These are phyloP conservation scores for Clinocottus analis DNA, from an alignment of 2,113 vertebrate species.

Conservation along the genomic window DNA sequence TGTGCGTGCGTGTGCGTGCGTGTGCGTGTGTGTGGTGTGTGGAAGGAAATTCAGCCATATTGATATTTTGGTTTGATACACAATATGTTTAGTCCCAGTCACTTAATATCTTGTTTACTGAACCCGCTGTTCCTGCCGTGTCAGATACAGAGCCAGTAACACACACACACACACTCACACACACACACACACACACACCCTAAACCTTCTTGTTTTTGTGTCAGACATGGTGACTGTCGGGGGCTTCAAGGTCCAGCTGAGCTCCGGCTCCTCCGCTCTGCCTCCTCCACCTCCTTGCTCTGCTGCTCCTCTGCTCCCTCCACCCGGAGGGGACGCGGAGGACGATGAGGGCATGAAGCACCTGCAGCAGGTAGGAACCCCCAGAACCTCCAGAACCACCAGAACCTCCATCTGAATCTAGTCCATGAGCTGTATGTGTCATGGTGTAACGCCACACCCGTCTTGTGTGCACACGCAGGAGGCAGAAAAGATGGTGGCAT, in stretches of 20 bases:
- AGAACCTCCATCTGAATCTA: too few relatives aligned
- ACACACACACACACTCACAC: background rate
- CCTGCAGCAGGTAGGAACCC: slow-evolving; percentile 90
- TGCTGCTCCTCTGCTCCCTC: slow-evolving; percentile 82
- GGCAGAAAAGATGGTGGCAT: slow-evolving; percentile 94
- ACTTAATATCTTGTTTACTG: slow-evolving; percentile 69
- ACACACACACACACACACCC: background rate
- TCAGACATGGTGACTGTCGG: slow-evolving; percentile 72
- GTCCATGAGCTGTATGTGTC: background rate
- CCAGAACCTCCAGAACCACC: too few relatives aligned
- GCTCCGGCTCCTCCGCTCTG: slow-evolving; percentile 78
- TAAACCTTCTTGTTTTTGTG: slow-evolving; percentile 17
- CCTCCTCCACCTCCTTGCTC: slow-evolving; percentile 84
- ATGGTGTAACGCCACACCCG: background rate
- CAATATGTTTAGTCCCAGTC: slow-evolving; percentile 55
- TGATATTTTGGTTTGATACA: slow-evolving; percentile 62
- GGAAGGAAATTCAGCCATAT: slow-evolving; percentile 12
- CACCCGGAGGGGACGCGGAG: slow-evolving; percentile 86
- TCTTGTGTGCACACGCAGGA: slow-evolving; percentile 79
- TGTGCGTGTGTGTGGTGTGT: too few relatives aligned
- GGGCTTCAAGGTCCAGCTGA: slow-evolving; percentile 77
- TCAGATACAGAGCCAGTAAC: slow-evolving; percentile 11
- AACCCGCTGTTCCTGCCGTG: slow-evolving; percentile 27
- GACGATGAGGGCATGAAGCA: slow-evolving; percentile 95
- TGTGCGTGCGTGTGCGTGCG: too few relatives aligned